Base-by-base conservation (phyloP, 2,888 invertebrate genomes). In the Cotesia congregata region DNA sequence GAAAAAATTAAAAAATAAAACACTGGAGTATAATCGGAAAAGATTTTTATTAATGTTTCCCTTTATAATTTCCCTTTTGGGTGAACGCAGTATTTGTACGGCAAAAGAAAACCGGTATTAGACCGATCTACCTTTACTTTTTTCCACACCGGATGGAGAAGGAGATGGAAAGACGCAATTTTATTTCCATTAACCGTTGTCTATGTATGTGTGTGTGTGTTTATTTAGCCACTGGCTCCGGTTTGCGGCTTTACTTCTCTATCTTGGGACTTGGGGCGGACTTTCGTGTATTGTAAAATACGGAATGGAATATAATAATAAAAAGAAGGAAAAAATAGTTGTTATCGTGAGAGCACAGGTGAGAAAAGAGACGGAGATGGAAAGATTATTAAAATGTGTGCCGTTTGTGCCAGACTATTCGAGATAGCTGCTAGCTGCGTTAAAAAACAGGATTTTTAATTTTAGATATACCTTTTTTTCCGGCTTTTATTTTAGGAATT, bases 101-200 rank as follows among this genome's bases (percentile, higher is more conserved):
- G 61, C 15, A 61, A 71, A 71, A 71, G 39, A n/a, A 15, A 71
- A 71, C 71, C 61, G 39, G 71, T 71, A 38, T 61, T 62, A 39
- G 39, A 64, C 61, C 64, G 62, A 64, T 72, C 64, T 72, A 72
- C 72, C 30, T 30, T 30, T 30, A 40, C 40, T 62, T 72, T 72
- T 72, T 20, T 41, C 20, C 38, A 40, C 20, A 17, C 62, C 5
- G 40, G 30, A 30, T 30, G 30, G 30, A 30, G 30, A 30, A 3
- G 30, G 30, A 30, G 30, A 30, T 30, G 30, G 30, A 30, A 67
- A 60, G 74, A 75, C 30, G 67, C 67, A 64, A 72, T 77, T 72
- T 76, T 62, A 78, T 76, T 78, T 70, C 38, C 41, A 74, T 74
- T 59, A 67, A 64, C 59, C 70, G 60, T 20, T 12, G 38, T 6